Base-by-base conservation (phyloP, 2,797 vertebrate species). In the Danio aesculapii region DNA sequence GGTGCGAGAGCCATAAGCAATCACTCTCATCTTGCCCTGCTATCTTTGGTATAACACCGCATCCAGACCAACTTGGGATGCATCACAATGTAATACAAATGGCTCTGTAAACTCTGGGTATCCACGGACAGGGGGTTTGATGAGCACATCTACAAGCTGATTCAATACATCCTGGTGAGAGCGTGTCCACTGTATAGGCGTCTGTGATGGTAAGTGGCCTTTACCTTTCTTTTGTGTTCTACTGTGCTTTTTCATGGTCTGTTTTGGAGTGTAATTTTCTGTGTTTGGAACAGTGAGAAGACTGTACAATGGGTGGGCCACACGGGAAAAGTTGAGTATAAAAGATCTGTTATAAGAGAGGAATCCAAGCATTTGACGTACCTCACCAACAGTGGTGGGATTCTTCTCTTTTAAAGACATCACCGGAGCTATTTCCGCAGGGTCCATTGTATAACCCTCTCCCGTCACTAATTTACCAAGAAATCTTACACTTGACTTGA, bases 1-100 rank as follows among this genome's bases (percentile, higher is more conserved):
- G n/a, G n/a, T n/a, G n/a, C n/a, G n/a, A n/a, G n/a, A n/a, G n/a
- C n/a, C n/a, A n/a, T n/a, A n/a, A n/a, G n/a, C n/a, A n/a, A n/a
- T n/a, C n/a, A n/a, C n/a, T n/a, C n/a, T n/a, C n/a, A n/a, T n/a
- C n/a, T n/a, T n/a, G n/a, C n/a, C 80, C n/a, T 79, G 58, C 10
- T 85, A 74, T 3, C 49, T 39, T 12, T 85, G 77, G 1, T 85
- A 85, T 14, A 81, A 47, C 12, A 81, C 75, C 0, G 74, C 82
- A 47, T 59, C 77, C 9, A 87, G 13, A 0, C 73, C 80, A 57
- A 49, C 72, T 11, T 85, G 53, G 0, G 72, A 84, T 11, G 82
- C 63, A 5, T 84, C 82, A 81, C 73, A 84, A 10, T 87, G 81
- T 17, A 85, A 11, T 5, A 76, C 59, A 11, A 86, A 85, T 0